Base-by-base conservation (phyloP, 2,797 vertebrate species). In the Cephalopachus bancanus region DNA sequence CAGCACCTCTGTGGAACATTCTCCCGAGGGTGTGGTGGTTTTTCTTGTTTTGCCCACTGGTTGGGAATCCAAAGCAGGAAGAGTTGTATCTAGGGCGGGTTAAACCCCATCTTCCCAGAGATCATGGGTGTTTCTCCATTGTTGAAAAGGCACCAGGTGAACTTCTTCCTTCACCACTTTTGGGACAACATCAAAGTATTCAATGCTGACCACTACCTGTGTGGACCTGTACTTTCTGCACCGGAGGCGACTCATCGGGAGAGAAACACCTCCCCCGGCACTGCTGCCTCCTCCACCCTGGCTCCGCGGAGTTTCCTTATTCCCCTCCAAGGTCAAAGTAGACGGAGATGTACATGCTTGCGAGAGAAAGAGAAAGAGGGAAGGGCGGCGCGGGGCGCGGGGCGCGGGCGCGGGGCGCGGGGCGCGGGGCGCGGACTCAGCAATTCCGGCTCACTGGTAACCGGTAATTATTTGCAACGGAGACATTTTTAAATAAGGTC, bases 221-320 rank as follows among this genome's bases (percentile, higher is more conserved):
- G 84, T 64, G 96, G 78, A 71, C 94, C 98, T 98, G 98, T 98
- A 98, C 98, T 98, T 98, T 98, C 98, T 97, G 96, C 97, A 98
- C 98, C 98, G 97, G 87, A 53, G 96, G 96, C 92, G 87, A 92
- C 93, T 97, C 96, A 98, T 97, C 97, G 98, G 97, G 97, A 97
- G 84, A 90, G 91, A 59, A 88, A 65, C 96, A 72, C 97, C 94
- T 97, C 97, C 98, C 98, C 98, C 94, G 96, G 97, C 97, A 98
- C 97, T 97, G 97, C 97, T 97, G 97, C 95, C 96, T 97, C 98
- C 97, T 97, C 98, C 97, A 97, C 97, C 98, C 97, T 91, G 97
- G 97, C 97, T 96, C 97, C 97, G 97, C 97, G 97, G 96, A 97
- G 97, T 96, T 97, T 96, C 97, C 97, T 98, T 96, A 97, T 97